Conservation (phyloP, 2,888 invertebrate genomes). For the Lasioglossum oenotherae region DNA sequence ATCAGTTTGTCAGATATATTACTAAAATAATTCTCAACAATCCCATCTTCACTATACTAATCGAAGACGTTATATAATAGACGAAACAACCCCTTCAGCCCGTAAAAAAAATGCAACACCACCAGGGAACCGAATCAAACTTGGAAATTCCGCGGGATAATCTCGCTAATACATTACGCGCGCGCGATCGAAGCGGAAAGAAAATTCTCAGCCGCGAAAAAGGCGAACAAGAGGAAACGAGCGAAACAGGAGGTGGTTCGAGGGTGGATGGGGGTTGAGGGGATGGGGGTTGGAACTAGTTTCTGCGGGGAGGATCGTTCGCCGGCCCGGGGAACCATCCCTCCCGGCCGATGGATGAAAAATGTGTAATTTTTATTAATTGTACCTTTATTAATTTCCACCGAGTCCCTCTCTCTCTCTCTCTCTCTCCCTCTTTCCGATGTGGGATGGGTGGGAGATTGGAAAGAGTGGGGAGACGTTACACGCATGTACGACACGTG, state of each 20-base stretch:
- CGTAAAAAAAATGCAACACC: not conserved
- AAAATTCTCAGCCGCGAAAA: slow-evolving; percentile 54
- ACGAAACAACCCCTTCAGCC: not conserved
- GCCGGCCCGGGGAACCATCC: slow-evolving; percentile 31
- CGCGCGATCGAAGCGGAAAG: slow-evolving; percentile 36
- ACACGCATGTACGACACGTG: slow-evolving; percentile 47
- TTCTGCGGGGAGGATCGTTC: slow-evolving; percentile 49
- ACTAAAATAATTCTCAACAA: not conserved
- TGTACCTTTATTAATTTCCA: slow-evolving; percentile 81
- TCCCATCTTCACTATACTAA: not conserved
- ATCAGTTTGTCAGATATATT: too few species aligned
- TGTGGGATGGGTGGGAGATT: not conserved
- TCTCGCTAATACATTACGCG: slow-evolving; percentile 22
- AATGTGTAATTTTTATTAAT: slow-evolving; percentile 83
- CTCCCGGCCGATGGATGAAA: slow-evolving; percentile 77
- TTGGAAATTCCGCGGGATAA: not conserved
- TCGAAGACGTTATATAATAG: not conserved
- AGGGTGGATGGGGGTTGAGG: not conserved
- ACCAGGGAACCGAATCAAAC: not conserved
- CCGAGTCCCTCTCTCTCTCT: slow-evolving; percentile 42
- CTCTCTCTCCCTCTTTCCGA: not conserved
- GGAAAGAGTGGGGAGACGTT: slow-evolving; percentile 36
- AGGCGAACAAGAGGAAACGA: slow-evolving; percentile 46
- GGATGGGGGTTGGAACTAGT: slow-evolving; percentile 36
- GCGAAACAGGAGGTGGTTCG: slow-evolving; percentile 15